Base-by-base conservation (phyloP, 2,113 vertebrate species). In the Pseudonaja textilis region DNA sequence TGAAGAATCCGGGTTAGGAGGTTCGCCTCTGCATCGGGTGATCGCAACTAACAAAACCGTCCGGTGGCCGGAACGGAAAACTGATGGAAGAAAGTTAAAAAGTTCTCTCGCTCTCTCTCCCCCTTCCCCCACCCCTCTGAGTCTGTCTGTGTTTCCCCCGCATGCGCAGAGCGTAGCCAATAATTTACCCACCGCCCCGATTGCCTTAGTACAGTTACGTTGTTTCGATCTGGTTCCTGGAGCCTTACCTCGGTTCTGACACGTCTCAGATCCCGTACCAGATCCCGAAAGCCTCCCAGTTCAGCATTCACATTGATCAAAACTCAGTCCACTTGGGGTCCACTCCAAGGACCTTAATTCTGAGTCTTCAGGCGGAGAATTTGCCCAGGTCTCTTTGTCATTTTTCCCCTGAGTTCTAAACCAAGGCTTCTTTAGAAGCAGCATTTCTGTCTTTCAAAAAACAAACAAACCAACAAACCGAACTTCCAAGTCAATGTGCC, bases 41-140 rank as follows among this genome's bases (percentile, higher is more conserved):
- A 34, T n/a, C 29, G 9, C 18, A 20, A 1, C 29, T n/a, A 86
- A 88, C 87, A 89, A 45, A 92, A 59, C 91, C 39, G 20, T 85
- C 85, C 69, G 14, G 18, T 34, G 39, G 20, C 85, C 91, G 18
- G 5, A 22, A 18, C 3, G 22, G 52, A 12, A 23, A 69, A 29
- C 39, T 29, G 29, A 5, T 4, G 23, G 47, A 87, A 45, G 9
- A 20, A 3, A 9, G 86, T 3, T 29, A 20, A 47, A 26, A 69
- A n/a, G 3, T n/a, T n/a, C 12, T 4, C 1, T 12, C 14, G 8
- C 16, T 4, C 5, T 20, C 0, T 26, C 26, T 11, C 5, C 5
- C 7, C 10, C 10, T 1, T 4, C 10, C 9, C 20, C 69, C 0
- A 22, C 2, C 57, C 1, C 57, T 10, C 25, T 3, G 0, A 4